Percentiles rank a stretch among this genome's conserved stretches.
These are phyloP conservation scores for Pseudomyrmex sp. DNA, from an alignment of 1,140 invertebrate genomes.

Conservation along the genomic window DNA sequence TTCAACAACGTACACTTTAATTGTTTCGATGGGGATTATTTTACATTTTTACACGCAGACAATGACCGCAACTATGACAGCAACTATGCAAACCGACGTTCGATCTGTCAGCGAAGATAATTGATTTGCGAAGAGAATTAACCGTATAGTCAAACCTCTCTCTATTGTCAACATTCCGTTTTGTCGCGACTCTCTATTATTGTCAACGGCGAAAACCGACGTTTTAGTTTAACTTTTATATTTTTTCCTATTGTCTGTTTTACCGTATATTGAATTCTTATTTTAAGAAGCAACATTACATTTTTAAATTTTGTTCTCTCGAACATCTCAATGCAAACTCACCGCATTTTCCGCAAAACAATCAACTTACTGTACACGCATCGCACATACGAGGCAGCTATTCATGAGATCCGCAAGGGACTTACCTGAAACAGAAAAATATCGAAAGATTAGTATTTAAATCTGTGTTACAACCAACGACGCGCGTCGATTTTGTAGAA, in stretches of 20 bases:
- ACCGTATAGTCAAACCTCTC: no score
- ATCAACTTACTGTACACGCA: background rate
- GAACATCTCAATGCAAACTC: background rate
- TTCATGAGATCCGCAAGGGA: background rate
- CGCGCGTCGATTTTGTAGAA: conserved; percentile 10
- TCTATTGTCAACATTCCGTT: no score
- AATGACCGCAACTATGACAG: background rate
- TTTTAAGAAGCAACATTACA: background rate
- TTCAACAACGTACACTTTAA: background rate
- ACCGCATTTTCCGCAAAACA: conserved; percentile 16
- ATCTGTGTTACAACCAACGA: no score
- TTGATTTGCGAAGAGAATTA: background rate
- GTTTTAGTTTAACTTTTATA: no score
- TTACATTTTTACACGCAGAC: background rate
- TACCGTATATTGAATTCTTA: background rate
- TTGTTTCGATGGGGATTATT: background rate
- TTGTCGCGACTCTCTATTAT: no score
- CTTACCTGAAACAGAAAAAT: conserved; percentile 53
- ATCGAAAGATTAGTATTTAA: no score
- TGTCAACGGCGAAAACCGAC: no score
- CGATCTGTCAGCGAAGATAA: background rate
- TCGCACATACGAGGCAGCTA: background rate
- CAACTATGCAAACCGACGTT: background rate
- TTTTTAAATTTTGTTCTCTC: background rate
- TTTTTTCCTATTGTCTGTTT: no score